phyloP scores from a whole-genome alignment of 35 echinoderm and acorn worm genomes.

The Anneissia japonica region DNA sequence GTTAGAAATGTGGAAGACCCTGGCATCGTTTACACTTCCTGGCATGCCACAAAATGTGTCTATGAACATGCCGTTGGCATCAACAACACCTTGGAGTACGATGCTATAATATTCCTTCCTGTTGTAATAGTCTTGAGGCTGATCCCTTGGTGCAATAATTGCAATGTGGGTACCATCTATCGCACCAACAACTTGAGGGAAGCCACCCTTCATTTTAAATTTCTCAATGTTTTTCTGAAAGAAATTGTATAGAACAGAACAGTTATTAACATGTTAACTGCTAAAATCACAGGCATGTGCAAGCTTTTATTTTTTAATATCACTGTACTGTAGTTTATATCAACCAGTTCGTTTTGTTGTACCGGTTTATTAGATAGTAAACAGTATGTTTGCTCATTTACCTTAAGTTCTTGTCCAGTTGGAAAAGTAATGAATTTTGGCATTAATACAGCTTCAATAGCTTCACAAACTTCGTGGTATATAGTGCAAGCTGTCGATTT shows the following conservation, averaged over 20 bases:
- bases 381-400: neutral
- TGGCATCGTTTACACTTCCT: neutral
- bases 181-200: constrained; percentile 5
- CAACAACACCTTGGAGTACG: neutral
- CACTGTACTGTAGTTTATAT: no score
- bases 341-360: no score
- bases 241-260: neutral
- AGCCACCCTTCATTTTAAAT: neutral
- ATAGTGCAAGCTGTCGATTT: neutral
- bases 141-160: neutral
- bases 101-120: neutral
- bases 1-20: neutral
- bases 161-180: constrained; percentile 3
- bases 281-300: no score
- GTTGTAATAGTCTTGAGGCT: neutral
- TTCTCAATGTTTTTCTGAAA: neutral
- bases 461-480: neutral
- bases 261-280: no score
- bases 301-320: no score
- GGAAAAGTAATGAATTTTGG: neutral
- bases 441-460: neutral
- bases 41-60: neutral
- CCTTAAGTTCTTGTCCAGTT: neutral
- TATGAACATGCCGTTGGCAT: neutral
- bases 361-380: no score